Base-by-base conservation (phyloP, 2,888 invertebrate genomes). In the Esperia sulphurella region DNA sequence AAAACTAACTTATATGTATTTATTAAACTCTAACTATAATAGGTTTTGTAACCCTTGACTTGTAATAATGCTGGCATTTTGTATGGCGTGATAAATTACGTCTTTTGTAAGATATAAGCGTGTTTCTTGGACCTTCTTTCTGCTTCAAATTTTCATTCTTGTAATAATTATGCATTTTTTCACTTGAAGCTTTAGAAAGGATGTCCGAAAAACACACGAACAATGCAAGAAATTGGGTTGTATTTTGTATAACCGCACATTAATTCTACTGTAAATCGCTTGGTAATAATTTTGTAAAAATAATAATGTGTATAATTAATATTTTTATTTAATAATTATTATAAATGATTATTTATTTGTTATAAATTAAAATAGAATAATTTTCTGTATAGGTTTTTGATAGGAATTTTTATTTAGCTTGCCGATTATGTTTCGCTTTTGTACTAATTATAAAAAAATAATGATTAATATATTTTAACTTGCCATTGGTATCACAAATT, bases 401-500 rank as follows among this genome's bases (percentile, higher is more conserved):
- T 75, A 71, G 63, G 54, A 56, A 63, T 71, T 59, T 44, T 37
- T 66, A 67, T 67, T 70, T 73, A 70, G 76, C 83, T 85, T 86
- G 84, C 83, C 85, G 68, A 71, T 63, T 63, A 59, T 55, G 59
- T 71, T 68, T 71, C 63, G 74, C 71, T 79, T 81, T 65, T 46
- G 49, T 56, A 63, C 56, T 61, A 64, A 61, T 59, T n/a, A 14
- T 39, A 14, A 3, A 21, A 21, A 21, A 21, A 21, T 21, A 21
- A n/a, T n/a, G n/a, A n/a, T 21, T 21, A 21, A 21, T 21, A 5
- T 39, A 29, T 31, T 14, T 39, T 43, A 46, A 73, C 83, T 84
- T 86, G 84, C 85, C 86, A 82, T 72, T 64, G 71, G 75, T 79
- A 74, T 79, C 75, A 76, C 73, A 76, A 76, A 76, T 63, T 59